Base-by-base conservation (phyloP, 1,140 invertebrate species). In the Cydia strobilella region DNA sequence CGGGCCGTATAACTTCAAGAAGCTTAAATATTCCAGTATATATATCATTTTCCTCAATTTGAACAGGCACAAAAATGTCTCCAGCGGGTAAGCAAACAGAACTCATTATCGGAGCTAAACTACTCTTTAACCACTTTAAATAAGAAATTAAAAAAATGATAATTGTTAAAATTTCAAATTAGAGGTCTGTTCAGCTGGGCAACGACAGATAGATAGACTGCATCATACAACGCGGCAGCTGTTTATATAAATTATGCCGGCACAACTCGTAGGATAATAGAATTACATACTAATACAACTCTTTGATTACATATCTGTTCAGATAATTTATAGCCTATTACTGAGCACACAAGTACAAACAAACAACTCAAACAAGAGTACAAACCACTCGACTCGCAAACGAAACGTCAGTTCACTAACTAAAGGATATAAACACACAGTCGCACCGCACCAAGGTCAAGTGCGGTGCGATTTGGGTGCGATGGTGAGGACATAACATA, bases 1-100 rank as follows among this genome's bases (percentile, higher is more conserved):
- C 72, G 10, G 94, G 93, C 76, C 90, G 84, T 75, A 94, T 86
- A 75, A 77, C 81, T 82, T 85, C 78, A 59, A 94, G 82, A 77
- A 94, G 82, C 84, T 91, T 83, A 69, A 79, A 75, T 75, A 94
- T 91, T 45, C 93, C 93, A 10, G 74, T 73, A 76, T 86, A 86
- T 71, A 92, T 76, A 83, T 88, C 80, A 74, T 82, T 84, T 82
- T 93, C 90, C 71, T 91, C 79, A 66, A 92, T 85, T 82, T 85
- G 84, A 31, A 91, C 77, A 35, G 90, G 86, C 69, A 92, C 81
- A 82, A 75, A 90, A 72, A 78, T 82, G 78, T 91, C 85, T 63
- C 84, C 83, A 76, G 82, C 82, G 51, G 81, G 78, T 65, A 84
- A 75, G 77, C 80, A 84, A 79, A 83, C 76, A 59, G 76, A 74